Conservation (phyloP, 2,113 vertebrate species). For the Trogon surrucura region DNA sequence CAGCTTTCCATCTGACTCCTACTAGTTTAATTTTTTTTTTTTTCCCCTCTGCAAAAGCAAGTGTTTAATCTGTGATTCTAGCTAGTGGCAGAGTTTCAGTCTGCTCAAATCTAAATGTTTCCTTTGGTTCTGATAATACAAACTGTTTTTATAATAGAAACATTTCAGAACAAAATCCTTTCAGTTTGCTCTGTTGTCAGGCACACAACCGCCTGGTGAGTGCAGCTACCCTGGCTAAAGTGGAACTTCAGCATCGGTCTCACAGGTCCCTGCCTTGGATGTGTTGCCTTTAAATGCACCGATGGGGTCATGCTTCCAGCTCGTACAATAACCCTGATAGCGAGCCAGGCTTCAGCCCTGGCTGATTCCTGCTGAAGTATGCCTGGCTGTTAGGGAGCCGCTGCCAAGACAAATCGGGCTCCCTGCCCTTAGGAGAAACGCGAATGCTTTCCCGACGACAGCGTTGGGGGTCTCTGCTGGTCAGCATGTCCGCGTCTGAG, state of each 20-base stretch:
- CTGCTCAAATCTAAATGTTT: background rate
- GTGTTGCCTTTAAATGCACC: background rate
- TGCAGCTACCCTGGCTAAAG: background rate
- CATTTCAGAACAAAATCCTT: background rate
- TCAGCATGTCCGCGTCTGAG: background rate
- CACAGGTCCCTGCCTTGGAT: background rate
- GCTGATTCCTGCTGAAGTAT: background rate
- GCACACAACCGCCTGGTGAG: background rate
- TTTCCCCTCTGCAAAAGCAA: background rate
- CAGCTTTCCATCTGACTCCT: background rate
- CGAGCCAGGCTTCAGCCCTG: background rate
- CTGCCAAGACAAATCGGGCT: background rate
- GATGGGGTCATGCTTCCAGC: background rate
- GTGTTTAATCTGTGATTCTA: background rate
- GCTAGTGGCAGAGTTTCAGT: background rate
- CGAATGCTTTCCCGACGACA: rapidly evolving
- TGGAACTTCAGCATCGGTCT: background rate
- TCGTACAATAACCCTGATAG: background rate
- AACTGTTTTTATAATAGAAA: background rate
- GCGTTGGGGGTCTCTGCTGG: background rate
- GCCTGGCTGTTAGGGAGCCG: background rate
- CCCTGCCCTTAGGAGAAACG: background rate
- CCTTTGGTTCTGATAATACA: background rate
- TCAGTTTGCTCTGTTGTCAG: background rate
- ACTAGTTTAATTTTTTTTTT: background rate